Evolutionary conservation across 2,113 vertebrate species (phyloP), one percentile per base, ranked within the genome.

Genomic region (Marcusenius ussheri): DNA sequence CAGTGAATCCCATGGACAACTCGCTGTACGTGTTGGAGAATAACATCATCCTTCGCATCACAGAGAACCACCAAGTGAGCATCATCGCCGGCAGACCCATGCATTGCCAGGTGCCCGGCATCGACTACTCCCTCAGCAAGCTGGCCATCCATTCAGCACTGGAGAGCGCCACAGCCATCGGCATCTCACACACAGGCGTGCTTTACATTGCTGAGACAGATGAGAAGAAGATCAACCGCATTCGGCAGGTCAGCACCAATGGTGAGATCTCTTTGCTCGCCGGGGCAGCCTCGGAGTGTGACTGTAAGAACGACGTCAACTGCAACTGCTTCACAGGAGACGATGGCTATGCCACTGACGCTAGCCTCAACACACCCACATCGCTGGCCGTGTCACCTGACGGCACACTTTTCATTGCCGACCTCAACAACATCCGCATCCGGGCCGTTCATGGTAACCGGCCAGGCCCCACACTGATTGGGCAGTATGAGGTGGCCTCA

Each of bases 81-180:
- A 98, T 99, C 94, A 98, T 99, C 83, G 99, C 98, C 1, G 99
- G 99, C 17, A 97, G 99, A 83, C 98, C 98, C 88, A 99, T 99
- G 98, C 99, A 99, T 93, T 99, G 99, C 93, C 98, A 99, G 93
- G 98, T 99, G 83, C 98, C 98, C 0, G 98, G 98, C 90, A 99
- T 99, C 39, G 98, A 99, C 97, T 99, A 99, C 95, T 99, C 98
- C n/a, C 97, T 99, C 92, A 99, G 98, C 95, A 99, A 98, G 91
- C 96, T 99, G 92, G 98, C 98, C 91, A 99, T 99, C 92, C 98
- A 99, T 90, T 97, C 98, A 0, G 98, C 99, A 15, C 95, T 99
- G 93, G 98, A 99, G 94, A 99, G 98, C 27, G 98, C 99, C 95
- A 99, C 97, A 2, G 97, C 98, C 94, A 98, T 99, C 47, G 98